phyloP scores from a whole-genome alignment of 2,113 vertebrate species.

The Aphyosemion australe region DNA sequence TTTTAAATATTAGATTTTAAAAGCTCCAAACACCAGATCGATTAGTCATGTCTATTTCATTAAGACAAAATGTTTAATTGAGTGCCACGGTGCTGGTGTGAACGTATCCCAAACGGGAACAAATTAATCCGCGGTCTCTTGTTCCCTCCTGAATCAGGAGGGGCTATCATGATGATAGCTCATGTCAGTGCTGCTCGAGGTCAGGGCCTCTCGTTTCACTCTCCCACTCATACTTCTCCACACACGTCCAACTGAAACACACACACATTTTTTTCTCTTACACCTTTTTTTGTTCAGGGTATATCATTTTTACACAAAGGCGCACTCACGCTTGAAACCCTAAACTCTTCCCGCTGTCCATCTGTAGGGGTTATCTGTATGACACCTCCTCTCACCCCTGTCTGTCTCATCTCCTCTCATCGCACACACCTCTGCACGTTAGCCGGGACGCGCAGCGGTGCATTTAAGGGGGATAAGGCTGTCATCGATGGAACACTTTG shows the following conservation, averaged over 20 bases:
- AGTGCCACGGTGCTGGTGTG: slow-evolving; percentile 13
- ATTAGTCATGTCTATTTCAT: not conserved
- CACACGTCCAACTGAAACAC: slow-evolving; percentile 30
- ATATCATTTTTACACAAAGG: slow-evolving; percentile 64
- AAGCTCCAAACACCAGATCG: not conserved
- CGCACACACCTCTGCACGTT: slow-evolving; percentile 67
- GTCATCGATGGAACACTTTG: slow-evolving; percentile 67
- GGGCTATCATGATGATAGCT: slow-evolving; percentile 66
- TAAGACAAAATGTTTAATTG: not conserved
- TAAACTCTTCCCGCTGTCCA: slow-evolving; percentile 70
- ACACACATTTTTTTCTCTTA: slow-evolving; percentile 45
- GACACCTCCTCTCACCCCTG: slow-evolving; percentile 70
- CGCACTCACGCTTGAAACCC: slow-evolving; percentile 68
- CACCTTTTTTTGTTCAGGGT: slow-evolving; percentile 36
- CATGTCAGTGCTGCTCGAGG: slow-evolving; percentile 74
- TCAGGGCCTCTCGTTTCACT: slow-evolving; percentile 78
- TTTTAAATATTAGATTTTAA: not conserved
- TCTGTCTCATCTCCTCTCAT: slow-evolving; percentile 70
- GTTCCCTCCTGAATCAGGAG: slow-evolving; percentile 45
- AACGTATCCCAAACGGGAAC: slow-evolving; percentile 33
- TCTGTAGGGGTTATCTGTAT: slow-evolving; percentile 78
- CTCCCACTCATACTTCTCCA: slow-evolving; percentile 57
- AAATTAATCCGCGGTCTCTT: slow-evolving; percentile 35
- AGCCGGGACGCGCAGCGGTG: slow-evolving; percentile 45
- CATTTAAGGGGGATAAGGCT: slow-evolving; percentile 54